Percentiles rank a stretch among this genome's conserved stretches.
These are phyloP conservation scores for Anoplius nigerrimus DNA, from an alignment of 2,888 invertebrate species.

Conservation along the genomic window DNA sequence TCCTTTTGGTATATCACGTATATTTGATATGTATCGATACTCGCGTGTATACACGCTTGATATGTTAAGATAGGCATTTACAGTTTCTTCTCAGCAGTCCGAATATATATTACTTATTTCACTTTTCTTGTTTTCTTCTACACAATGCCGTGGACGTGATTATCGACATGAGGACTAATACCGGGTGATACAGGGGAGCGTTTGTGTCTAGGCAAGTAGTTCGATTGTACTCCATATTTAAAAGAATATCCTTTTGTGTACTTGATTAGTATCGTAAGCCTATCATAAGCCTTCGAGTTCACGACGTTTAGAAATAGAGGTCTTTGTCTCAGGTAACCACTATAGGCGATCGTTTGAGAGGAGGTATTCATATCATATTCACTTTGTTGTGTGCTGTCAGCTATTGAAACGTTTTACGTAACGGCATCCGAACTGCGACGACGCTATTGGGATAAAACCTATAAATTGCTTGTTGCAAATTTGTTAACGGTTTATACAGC, in stretches of 20 bases:
- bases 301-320: neutral
- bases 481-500: too few relatives aligned
- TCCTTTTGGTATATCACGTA: neutral
- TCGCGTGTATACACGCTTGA: neutral
- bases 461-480: too few relatives aligned
- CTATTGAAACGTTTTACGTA: neutral
- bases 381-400: neutral
- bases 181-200: neutral
- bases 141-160: neutral
- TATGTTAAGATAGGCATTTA: neutral
- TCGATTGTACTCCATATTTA: neutral
- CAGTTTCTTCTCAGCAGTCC: neutral
- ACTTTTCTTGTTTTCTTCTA: neutral
- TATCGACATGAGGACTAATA: neutral
- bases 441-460: neutral
- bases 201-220: neutral
- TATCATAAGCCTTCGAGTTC: neutral
- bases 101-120: too few relatives aligned
- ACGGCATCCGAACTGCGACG: neutral
- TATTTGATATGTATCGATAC: neutral
- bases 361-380: too few relatives aligned
- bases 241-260: neutral
- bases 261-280: neutral
- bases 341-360: neutral
- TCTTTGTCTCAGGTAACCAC: neutral